Base-by-base conservation (phyloP, 2,888 invertebrate genomes). In the Agrochola macilenta region DNA sequence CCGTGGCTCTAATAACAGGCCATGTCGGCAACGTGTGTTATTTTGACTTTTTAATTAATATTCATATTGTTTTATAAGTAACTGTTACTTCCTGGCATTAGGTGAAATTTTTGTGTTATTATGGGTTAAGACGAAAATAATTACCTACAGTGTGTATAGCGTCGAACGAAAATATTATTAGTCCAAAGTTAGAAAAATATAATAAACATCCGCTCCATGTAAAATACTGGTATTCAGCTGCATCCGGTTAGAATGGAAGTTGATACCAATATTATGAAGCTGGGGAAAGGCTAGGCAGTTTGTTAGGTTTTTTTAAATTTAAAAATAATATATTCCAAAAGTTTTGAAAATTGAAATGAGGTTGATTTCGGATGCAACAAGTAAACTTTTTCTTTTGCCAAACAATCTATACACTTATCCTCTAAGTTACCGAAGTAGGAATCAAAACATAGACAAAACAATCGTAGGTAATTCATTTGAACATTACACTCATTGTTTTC, bases 11-110 rank as follows among this genome's bases (percentile, higher is more conserved):
- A 85, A 83, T 83, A 82, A 82, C 78, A 60, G 64, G 7, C 5
- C 46, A 30, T 49, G 86, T 82, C 83, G 63, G 49, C 35, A 58
- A 70, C 76, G 78, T 77, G 52, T 71, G 49, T 72, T 82, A 77
- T 83, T 85, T 82, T 63, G 78, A 76, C 82, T 82, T 77, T 85
- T 83, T 83, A 83, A 82, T 83, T 85, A 77, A 77, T 82, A 85
- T 65, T 86, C 61, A 82, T 60, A 82, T 82, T 77, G 78, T 83
- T 82, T 82, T 66, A 43, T 66, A 66, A 49, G 65, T 82, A 60
- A 85, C 58, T 82, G 78, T 77, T 76, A 83, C 78, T 85, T 83
- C 69, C 82, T 70, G 58, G 14, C 17, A 43, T 39, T 54, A 58
- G 17, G 20, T 71, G 46, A 64, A 64, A 49, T 70, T 69, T 69